Evolutionary conservation across 1,140 invertebrate species (phyloP), one percentile per base, ranked within the genome.

Genomic region (Dinoponera quadriceps): DNA sequence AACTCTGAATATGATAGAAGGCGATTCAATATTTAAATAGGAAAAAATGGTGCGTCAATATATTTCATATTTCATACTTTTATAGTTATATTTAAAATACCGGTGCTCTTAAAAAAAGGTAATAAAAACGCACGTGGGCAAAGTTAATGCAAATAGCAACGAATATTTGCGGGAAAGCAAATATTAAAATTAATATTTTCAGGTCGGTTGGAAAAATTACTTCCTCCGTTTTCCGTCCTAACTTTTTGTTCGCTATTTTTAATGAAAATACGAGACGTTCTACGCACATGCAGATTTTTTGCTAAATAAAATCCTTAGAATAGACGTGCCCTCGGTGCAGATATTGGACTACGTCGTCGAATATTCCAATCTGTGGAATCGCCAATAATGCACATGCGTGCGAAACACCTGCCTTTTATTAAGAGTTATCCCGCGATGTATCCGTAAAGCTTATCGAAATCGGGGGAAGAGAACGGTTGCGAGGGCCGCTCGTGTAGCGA

Each of bases 361-460:
- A 44, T 9, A 11, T 44, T 44, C 9, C 38, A 44, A 44, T 44
- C 38, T n/a, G 38, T 9, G 38, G 38, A 44, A 44, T 44, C 11
- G 0, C 11, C 38, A 44, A 44, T 44, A 44, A 44, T 44, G 9
- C 9, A 44, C 38, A 44, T 44, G 38, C 11, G 38, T 44, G 11
- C 38, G 38, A 63, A 29, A 75, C 3, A 9, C 4, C 2, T 11
- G 14, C 38, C 55, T 48, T 9, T 65, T 75, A 51, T 51, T 63
- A 22, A 7, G 27, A 33, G 14, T 14, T 51, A 63, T 63, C 33
- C 29, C 13, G 9, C 9, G 38, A 62, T 18, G 33, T 38, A 54
- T 65, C n/a, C 73, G 73, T 22, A 5, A 65, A 65, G 11, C 16
- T 73, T 33, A 75, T 77, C 22, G 55, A 65, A 63, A 77, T 62